A percentile compares a stretch with the other conserved stretches of the same genome.
phyloP scores from a whole-genome alignment of 2,888 invertebrate species.

The Acronicta psi region DNA sequence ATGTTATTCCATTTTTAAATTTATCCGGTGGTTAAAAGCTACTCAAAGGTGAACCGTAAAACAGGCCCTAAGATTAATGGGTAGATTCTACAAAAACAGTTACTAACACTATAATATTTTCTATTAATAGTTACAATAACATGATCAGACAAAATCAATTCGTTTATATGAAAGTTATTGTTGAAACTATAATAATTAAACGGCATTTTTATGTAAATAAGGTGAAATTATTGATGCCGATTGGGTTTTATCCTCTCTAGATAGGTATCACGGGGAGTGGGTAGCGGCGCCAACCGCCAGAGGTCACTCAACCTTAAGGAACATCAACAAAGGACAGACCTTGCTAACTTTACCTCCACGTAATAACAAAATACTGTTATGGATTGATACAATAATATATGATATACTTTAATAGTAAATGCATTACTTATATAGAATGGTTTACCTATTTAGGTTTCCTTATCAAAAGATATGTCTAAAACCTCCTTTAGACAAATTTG shows the following conservation, averaged over 20 bases:
- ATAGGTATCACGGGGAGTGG: conserved; percentile 55
- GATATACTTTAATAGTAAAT: no score
- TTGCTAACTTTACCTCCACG: conserved; percentile 57
- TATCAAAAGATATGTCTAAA: neutral
- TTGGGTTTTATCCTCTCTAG: conserved; percentile 19
- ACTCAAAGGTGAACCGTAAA: no score
- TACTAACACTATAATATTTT: neutral
- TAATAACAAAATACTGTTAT: conserved; percentile 29
- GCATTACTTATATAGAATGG: conserved; percentile 12
- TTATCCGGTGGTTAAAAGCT: no score
- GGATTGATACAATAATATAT: neutral
- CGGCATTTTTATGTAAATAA: conserved; percentile 4
- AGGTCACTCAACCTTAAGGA: conserved; percentile 71
- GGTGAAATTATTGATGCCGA: neutral
- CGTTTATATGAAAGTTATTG: neutral
- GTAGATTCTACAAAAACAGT: neutral
- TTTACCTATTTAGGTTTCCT: neutral
- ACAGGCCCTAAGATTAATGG: no score
- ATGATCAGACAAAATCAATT: conserved; percentile 4
- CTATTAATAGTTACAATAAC: neutral
- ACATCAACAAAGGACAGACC: conserved; percentile 66
- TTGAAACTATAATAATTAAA: conserved; percentile 1
- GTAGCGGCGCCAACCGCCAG: conserved; percentile 58
- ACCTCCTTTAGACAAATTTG: no score
- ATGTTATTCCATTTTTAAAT: no score